A percentile compares a stretch with the other conserved stretches of the same genome.
These are phyloP conservation scores for Mesopsocus fuscifrons DNA, from an alignment of 2,888 invertebrate species.

Conservation along the genomic window DNA sequence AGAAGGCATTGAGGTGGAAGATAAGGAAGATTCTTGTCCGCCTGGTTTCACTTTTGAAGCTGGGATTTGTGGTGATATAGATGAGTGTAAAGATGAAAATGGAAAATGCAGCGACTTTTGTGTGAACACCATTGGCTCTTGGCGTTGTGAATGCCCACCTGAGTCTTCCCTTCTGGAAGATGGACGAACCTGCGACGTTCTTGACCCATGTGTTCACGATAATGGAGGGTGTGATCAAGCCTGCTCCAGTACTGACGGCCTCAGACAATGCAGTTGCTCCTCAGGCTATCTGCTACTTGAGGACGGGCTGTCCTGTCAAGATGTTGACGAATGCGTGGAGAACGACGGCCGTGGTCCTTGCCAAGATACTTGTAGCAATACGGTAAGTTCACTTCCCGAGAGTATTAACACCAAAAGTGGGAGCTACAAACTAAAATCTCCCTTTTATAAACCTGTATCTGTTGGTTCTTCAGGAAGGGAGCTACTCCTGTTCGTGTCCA, in stretches of 20 bases:
- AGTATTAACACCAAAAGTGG: no score
- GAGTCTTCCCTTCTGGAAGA: neutral
- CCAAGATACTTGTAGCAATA: constrained; percentile 37
- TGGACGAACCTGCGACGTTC: neutral
- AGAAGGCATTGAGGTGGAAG: neutral
- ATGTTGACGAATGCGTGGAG: constrained; percentile 1
- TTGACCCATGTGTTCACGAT: neutral
- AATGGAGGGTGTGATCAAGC: neutral
- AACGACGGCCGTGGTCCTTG: constrained; percentile 35
- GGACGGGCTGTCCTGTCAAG: constrained; percentile 9
- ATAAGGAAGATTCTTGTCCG: neutral
- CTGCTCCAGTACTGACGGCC: constrained; percentile 15
- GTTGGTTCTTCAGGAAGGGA: constrained; percentile 25
- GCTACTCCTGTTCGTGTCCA: constrained; percentile 35
- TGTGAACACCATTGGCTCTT: neutral
- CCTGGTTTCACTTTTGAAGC: neutral
- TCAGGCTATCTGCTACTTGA: neutral
- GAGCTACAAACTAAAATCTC: no score
- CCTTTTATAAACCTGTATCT: no score
- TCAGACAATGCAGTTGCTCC: constrained; percentile 15
- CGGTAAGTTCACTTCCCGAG: no score
- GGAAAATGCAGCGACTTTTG: neutral
- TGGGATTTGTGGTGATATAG: neutral
- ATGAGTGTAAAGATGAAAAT: neutral
- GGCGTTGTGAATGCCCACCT: neutral